These are phyloP conservation scores for Erpornis zantholeuca DNA, from an alignment of 2,113 vertebrate species.

Conservation along the genomic window DNA sequence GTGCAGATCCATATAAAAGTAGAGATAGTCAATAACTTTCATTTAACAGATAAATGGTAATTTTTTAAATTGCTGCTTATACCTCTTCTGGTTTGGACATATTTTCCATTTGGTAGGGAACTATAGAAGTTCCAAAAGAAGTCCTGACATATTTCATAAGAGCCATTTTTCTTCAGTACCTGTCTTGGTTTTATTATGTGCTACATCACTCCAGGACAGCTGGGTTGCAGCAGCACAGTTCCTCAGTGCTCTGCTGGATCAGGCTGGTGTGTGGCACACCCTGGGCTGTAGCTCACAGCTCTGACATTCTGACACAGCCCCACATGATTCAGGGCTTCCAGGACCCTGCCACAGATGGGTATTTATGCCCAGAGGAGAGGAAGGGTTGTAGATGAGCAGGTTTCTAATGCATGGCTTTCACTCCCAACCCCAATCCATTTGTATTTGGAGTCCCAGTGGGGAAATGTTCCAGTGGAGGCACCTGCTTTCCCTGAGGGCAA, in stretches of 20 bases:
- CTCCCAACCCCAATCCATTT: not conserved
- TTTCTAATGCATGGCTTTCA: not conserved
- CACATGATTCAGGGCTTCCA: not conserved
- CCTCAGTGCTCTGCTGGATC: rapidly evolving
- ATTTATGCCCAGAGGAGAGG: not conserved
- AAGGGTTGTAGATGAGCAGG: not conserved
- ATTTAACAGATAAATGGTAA: not conserved
- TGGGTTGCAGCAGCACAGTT: not conserved
- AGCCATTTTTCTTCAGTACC: not conserved
- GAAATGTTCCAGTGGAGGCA: not conserved
- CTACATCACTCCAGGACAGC: not conserved
- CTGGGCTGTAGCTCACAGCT: not conserved
- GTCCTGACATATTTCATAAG: not conserved
- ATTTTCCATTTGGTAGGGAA: not conserved
- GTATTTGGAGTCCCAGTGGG: not conserved
- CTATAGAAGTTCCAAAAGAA: not conserved
- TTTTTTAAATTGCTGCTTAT: not conserved
- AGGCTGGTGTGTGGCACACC: not conserved
- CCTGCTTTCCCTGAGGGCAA: not conserved
- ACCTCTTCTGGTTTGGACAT: not conserved
- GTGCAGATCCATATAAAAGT: not conserved
- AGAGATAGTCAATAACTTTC: not conserved
- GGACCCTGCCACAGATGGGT: not conserved
- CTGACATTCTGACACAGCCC: not conserved
- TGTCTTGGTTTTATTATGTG: not conserved